Base-by-base conservation (phyloP, 2,797 vertebrate species). In the Anguilla marmorata region DNA sequence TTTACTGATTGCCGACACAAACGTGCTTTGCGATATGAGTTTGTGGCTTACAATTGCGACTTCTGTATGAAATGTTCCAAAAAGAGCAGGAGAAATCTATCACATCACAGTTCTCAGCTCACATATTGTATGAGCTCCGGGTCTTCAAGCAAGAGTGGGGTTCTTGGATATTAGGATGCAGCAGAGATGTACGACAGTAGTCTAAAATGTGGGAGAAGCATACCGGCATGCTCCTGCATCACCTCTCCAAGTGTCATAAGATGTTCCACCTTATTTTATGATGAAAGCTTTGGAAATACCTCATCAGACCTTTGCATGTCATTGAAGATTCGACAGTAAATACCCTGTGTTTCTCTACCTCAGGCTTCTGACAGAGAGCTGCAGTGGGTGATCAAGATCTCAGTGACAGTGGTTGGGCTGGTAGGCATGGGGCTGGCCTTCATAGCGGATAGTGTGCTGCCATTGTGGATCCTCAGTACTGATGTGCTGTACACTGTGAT, bases 401-500 rank as follows among this genome's bases (percentile, higher is more conserved):
- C 96, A 1, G 95, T 96, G 90, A 41, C 97, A 84, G 87, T 93
- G 19, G 95, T 96, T 88, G 97, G 96, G 21, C 30, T 95, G 0
- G 89, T 90, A 2, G 96, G 96, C 84, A 94, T 95, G 0, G 88
- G 60, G 21, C 92, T 97, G 91, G 96, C 96, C 56, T 96, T 96
- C 90, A 85, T 95, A 91, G 93, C 92, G 93, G 91, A 93, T 95
- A 91, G 88, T 85, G 92, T 97, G 91, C 7, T 95, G 88, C 94
- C 96, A 88, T 95, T 97, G 87, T 97, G 96, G 96, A 94, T 97
- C 11, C 94, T 97, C 84, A 96, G 96, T 0, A 94, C 96, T 16
- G 97, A 97, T 89, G 94, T 97, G 93, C 95, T 97, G 63, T 97
- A 97, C 0, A 94, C 95, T 2, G 93, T 97, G 72, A 95, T 97